Conservation (phyloP, 1,140 invertebrate species). For the Hormaphis cornu region DNA sequence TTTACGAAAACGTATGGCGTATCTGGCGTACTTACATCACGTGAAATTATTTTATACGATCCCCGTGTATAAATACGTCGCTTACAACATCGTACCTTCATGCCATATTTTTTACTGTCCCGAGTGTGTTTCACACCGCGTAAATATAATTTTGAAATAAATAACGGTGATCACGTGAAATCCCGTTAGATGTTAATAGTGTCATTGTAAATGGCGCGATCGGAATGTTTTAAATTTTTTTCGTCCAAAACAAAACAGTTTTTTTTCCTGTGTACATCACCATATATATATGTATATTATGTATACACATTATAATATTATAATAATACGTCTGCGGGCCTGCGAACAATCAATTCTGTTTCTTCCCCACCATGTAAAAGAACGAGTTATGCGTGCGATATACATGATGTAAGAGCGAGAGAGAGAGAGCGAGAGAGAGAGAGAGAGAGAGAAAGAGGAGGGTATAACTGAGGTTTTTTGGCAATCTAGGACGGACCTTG, state of each 20-base stretch:
- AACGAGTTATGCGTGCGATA: background rate
- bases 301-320: background rate
- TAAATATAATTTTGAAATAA: too few species aligned
- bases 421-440: background rate
- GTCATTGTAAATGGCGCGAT: too few species aligned
- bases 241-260: background rate
- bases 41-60: too few species aligned
- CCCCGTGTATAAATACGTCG: too few species aligned
- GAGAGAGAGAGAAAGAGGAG: background rate
- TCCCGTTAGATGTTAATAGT: too few species aligned
- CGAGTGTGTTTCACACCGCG: too few species aligned
- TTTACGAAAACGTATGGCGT: too few species aligned
- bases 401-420: background rate
- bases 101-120: too few species aligned
- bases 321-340: background rate
- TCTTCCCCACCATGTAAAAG: background rate
- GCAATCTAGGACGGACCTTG: slow-evolving; percentile 31
- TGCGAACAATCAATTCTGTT: slow-evolving; percentile 1
- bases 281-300: background rate
- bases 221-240: background rate
- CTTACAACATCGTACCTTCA: too few species aligned
- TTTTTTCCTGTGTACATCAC: background rate
- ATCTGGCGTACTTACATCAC: too few species aligned
- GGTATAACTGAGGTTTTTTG: slow-evolving; percentile 24
- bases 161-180: too few species aligned